Base-by-base conservation (phyloP, 2,888 invertebrate species). In the Tetranychus piercei region DNA sequence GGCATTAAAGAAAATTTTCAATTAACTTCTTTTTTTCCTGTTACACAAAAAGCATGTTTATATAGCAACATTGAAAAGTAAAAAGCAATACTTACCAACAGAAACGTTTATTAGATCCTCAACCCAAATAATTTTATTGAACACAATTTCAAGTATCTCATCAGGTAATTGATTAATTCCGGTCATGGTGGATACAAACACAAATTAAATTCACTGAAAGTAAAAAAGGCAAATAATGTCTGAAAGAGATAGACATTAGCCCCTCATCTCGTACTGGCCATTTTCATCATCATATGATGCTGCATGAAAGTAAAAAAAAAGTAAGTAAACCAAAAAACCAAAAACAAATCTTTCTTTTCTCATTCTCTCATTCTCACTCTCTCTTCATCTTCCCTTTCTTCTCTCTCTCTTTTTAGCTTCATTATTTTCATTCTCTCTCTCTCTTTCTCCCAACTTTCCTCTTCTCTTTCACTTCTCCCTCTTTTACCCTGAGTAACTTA, bases 251-350 rank as follows among this genome's bases (percentile, higher is more conserved):
- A 69, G 34, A 69, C 69, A 69, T 34, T n/a, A 34, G 34, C 69
- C 69, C 22, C 22, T 23, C 22, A 23, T 34, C 22, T 23, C 69
- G 22, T 23, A 69, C 69, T 69, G 22, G 15, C 22, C 15, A 80
- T 90, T 88, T 0, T 93, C 94, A 76, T 89, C 88, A 80, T 87
- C 88, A 8, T 15, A 55, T 55, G 55, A 55, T 55, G 55, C 7
- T 55, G 3, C 9, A 55, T 55, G 55, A 55, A 55, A n/a, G n/a
- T n/a, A n/a, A n/a, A 55, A 55, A 55, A 15, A 55, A 15, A 15
- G 55, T 15, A 55, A 55, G 55, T 15, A 55, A 55, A 9, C 3
- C 6, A 55, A 55, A 55, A 15, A 55, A 55, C 55, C 15, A 15
- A 55, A 55, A 55, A 55, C 9, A 55, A 55, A 55, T 15, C 55